Base-by-base conservation (phyloP, 1,140 invertebrate species). In the Drosophila tani region DNA sequence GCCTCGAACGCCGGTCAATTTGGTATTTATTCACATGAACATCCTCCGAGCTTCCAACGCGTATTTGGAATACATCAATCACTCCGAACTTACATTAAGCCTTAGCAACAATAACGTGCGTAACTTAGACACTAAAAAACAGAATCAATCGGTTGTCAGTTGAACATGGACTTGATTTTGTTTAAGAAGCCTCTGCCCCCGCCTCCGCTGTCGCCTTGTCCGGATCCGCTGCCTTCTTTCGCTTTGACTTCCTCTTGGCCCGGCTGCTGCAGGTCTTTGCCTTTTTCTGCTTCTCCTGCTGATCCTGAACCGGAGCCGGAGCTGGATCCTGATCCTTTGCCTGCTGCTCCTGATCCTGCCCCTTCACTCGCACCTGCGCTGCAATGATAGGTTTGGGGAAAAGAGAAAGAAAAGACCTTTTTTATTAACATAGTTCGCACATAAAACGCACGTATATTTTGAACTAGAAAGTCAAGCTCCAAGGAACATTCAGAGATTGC, bases 91-190 rank as follows among this genome's bases (percentile, higher is more conserved):
- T 67, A 76, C 63, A 53, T 51, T 58, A 67, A 35, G 46, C n/a
- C 66, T 69, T 59, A 74, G 74, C 46, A 76, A 76, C 62, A 64
- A 47, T 66, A 76, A 76, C 74, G 41, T 74, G 38, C 53, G 21
- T 43, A 53, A 68, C 69, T 66, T 79, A 60, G 78, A 79, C 46
- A 66, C 64, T 90, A 75, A 76, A 64, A 85, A 81, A 64, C 55
- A 83, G 24, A 62, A 47, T 77, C 58, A 60, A 40, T 77, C 32
- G 66, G 41, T 35, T 45, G 43, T 77, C 59, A 90, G 67, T 82
- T 84, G 76, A 91, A 91, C 67, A 91, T 79, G 47, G 90, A 90
- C 62, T 91, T 91, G 73, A 91, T 76, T 76, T 84, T 91, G 59
- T 70, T 87, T 56, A 91, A 38, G 71, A 92, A 85, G 66, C 82